Base-by-base conservation (phyloP, 2,888 invertebrate genomes). In the Melangyna quadrimaculata region DNA sequence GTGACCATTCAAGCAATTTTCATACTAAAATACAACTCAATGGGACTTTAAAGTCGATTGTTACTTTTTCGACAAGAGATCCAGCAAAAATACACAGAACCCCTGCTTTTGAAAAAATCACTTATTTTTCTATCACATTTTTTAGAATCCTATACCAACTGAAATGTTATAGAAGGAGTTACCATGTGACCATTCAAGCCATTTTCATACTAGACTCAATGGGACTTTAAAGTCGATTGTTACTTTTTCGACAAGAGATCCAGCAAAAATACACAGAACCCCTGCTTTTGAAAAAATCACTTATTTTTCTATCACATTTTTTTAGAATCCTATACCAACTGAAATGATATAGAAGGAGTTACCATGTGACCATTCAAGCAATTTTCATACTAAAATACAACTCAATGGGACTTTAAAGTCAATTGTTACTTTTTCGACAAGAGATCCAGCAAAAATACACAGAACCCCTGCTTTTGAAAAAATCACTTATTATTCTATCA, bases 51-150 rank as follows among this genome's bases (percentile, higher is more conserved):
- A 53, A 2, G 9, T 24, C 17, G 12, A 19, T 19, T 57, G 57
- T 57, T 19, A 19, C 10, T 57, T 57, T 35, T 19, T 57, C 29
- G 57, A 57, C 57, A 7, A 22, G 19, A 35, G 5, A 35, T 57
- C 1, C 19, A 19, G 57, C 10, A 35, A 35, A 6, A 17, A 57
- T n/a, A 57, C 12, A 32, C 35, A 12, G 57, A 19, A 53, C 17
- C 4, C 53, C 53, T 29, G 53, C 53, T 59, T 55, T 59, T 2
- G n/a, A 59, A 59, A 59, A 37, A 37, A 14, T 37, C 37, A 37
- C 14, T n/a, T 3, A 9, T 51, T 72, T 37, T 8, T 73, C 27
- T 73, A 19, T 40, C 73, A 73, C 73, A 73, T n/a, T 37, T 73
- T 37, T 73, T 32, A 53, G 14, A 2, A 19, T 43, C 22, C 2